A percentile compares a stretch with the other conserved stretches of the same genome.
These are phyloP conservation scores for Corythornis cristatus DNA, from an alignment of 2,113 vertebrate species.

Conservation along the genomic window DNA sequence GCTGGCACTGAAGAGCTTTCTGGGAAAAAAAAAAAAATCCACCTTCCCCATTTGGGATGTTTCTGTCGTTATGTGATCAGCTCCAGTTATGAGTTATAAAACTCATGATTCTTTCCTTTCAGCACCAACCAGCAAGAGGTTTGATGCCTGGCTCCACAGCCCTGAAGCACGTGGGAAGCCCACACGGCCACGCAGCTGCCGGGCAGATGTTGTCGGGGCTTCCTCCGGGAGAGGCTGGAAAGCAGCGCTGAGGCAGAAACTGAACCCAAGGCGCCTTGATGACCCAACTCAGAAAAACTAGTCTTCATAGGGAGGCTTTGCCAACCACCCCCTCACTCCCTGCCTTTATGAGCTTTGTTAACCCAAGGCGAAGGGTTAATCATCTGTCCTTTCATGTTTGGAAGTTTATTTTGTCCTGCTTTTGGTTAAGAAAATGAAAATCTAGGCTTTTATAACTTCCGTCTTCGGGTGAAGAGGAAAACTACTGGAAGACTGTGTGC, in stretches of 20 bases:
- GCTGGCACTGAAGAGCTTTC: neutral
- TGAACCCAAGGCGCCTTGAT: neutral
- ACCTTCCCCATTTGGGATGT: rapidly evolving
- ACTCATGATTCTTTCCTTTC: neutral
- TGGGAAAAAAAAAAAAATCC: neutral
- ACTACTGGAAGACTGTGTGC: neutral
- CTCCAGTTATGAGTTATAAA: neutral
- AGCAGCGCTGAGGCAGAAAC: neutral
- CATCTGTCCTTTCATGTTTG: neutral
- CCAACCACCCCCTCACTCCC: neutral
- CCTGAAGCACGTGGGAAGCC: neutral
- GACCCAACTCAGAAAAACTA: neutral
- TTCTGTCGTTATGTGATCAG: neutral
- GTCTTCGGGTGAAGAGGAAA: neutral
- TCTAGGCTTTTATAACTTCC: neutral
- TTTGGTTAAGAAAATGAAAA: slow-evolving; percentile 16
- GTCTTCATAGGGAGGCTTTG: neutral
- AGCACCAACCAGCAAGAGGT: neutral
- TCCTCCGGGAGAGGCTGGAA: neutral
- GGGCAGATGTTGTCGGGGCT: neutral
- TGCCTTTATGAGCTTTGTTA: neutral
- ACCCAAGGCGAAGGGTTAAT: slow-evolving; percentile 18
- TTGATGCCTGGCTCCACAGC: neutral
- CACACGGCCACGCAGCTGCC: neutral
- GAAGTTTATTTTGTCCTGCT: slow-evolving; percentile 12